Conservation (phyloP, 2,888 invertebrate species). For the Eugnorisma glareosa region DNA sequence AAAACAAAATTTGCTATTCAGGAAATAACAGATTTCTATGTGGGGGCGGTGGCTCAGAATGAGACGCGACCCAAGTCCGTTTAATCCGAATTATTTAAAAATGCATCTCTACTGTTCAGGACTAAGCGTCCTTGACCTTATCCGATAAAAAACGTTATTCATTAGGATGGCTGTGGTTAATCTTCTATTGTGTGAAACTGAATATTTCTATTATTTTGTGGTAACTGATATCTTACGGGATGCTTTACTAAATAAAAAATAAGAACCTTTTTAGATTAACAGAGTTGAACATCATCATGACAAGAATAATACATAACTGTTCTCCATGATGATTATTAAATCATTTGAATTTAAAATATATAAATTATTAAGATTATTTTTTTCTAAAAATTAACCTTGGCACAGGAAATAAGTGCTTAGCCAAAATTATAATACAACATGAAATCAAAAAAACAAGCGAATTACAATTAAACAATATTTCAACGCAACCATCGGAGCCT, state of each 20-base stretch:
- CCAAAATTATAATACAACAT: neutral
- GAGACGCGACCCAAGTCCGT: constrained; percentile 3
- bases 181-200: constrained; percentile 20
- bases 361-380: no score
- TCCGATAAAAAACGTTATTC: constrained; percentile 9
- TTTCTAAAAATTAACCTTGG: neutral
- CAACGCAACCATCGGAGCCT: neutral
- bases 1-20: no score
- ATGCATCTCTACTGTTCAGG: constrained; percentile 19
- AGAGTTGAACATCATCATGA: neutral
- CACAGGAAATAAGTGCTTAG: no score
- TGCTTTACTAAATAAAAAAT: constrained; percentile 4
- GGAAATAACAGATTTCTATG: no score
- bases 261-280: constrained; percentile 14
- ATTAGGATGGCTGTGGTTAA: constrained; percentile 20
- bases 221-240: constrained; percentile 2
- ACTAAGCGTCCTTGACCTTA: constrained; percentile 39
- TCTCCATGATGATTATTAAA: neutral
- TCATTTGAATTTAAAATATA: neutral
- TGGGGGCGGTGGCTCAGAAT: no score
- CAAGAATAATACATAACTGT: neutral
- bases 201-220: constrained; percentile 15
- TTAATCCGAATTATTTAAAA: constrained; percentile 41
- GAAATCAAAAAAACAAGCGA: neutral
- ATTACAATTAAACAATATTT: neutral